Percentiles rank a stretch among this genome's conserved stretches.
phyloP scores from a whole-genome alignment of 2,797 vertebrate species.

The Gadopsis bispinosus region DNA sequence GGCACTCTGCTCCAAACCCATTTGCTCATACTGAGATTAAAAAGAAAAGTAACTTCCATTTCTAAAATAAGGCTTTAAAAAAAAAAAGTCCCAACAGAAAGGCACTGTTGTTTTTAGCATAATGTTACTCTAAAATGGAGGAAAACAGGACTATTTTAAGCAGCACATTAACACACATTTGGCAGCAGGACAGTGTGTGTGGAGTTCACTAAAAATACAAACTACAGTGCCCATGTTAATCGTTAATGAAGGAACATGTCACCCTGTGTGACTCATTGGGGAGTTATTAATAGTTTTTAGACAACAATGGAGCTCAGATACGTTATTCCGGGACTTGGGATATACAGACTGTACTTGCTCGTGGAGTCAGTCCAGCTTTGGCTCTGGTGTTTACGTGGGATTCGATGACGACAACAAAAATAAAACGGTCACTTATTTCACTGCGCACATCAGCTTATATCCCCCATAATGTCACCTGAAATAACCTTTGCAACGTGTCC shows the following conservation, averaged over 20 bases:
- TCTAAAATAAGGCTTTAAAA: background rate
- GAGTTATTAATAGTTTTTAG: background rate
- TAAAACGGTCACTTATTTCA: background rate
- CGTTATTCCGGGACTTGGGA: background rate
- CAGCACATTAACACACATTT: slow-evolving; percentile 6
- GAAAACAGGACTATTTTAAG: slow-evolving; percentile 15
- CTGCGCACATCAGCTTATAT: background rate
- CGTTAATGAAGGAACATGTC: background rate
- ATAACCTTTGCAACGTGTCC: background rate
- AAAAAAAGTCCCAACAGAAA: background rate
- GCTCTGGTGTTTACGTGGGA: background rate
- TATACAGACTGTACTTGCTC: background rate
- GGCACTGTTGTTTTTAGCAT: background rate
- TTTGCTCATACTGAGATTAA: background rate
- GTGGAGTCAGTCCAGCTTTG: no score
- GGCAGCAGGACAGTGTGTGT: slow-evolving; percentile 2
- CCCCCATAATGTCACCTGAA: background rate
- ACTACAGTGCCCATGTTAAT: slow-evolving; percentile 14
- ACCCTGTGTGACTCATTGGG: background rate
- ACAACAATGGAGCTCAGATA: background rate
- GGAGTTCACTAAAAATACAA: slow-evolving; percentile 32
- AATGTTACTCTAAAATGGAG: background rate
- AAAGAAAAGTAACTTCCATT: background rate
- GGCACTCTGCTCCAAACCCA: background rate
- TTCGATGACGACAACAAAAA: background rate